A percentile compares a stretch with the other conserved stretches of the same genome.
phyloP scores from a whole-genome alignment of 2,113 vertebrate genomes.

The Cnemophilus loriae region DNA sequence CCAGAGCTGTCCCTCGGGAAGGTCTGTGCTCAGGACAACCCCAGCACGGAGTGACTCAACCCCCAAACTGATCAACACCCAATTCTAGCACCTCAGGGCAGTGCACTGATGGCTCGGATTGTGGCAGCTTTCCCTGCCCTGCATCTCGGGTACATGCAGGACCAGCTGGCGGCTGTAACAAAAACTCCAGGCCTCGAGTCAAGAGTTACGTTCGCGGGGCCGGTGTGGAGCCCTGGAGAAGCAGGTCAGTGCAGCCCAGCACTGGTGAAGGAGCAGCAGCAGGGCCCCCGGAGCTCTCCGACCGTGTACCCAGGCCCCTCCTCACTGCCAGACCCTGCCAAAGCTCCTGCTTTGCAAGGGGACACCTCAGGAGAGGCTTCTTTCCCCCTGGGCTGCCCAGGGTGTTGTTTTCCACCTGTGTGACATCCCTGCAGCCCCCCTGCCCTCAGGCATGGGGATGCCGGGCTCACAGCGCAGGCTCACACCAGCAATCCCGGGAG shows the following conservation, averaged over 20 bases:
- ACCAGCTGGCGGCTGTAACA: neutral
- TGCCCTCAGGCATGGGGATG: fast-evolving
- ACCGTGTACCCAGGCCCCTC: fast-evolving
- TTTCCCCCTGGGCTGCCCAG: too few species aligned
- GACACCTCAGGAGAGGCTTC: too few species aligned
- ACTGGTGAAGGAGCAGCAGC: neutral
- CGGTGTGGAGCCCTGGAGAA: fast-evolving
- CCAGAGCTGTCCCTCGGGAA: neutral
- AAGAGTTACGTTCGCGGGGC: neutral
- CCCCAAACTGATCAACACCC: neutral
- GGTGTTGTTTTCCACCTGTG: too few species aligned
- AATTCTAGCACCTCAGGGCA: neutral
- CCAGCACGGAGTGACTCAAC: neutral
- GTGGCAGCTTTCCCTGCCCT: neutral
- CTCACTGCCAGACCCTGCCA: neutral
- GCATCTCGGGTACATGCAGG: neutral
- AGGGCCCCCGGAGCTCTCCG: neutral
- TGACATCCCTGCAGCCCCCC: neutral
- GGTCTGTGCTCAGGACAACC: neutral
- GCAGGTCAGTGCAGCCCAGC: fast-evolving
- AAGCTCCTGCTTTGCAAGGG: neutral
- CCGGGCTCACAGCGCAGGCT: fast-evolving
- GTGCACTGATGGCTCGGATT: neutral
- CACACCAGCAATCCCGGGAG: neutral
- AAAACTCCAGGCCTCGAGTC: neutral